These are phyloP conservation scores for Ciconia stormi DNA, from an alignment of 2,113 vertebrate genomes.

Conservation along the genomic window DNA sequence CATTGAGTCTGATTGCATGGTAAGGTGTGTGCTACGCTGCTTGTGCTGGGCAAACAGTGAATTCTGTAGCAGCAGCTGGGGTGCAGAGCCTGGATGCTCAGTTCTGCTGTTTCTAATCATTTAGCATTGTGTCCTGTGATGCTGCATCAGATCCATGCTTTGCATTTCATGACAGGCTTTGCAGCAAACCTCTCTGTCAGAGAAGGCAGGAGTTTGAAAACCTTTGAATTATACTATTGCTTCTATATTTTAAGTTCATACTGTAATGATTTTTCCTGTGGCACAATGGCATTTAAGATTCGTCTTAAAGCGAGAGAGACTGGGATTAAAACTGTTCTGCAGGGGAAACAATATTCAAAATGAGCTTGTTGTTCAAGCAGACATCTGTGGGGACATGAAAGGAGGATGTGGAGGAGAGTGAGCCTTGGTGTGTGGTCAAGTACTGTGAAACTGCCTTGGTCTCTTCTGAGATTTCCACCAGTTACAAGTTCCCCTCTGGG, in stretches of 20 bases:
- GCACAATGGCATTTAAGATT: not conserved
- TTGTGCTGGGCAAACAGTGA: not conserved
- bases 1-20: rapidly evolving
- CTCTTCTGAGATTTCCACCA: not conserved
- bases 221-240: not conserved
- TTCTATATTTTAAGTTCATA: not conserved
- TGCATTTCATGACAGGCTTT: not conserved
- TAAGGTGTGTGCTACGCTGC: not conserved
- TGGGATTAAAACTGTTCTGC: not conserved
- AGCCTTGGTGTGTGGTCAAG: not conserved
- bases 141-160: not conserved
- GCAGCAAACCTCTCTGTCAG: not conserved
- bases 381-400: not conserved
- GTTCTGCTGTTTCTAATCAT: not conserved
- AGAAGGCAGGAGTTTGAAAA: not conserved
- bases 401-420: not conserved
- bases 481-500: not conserved
- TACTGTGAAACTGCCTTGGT: not conserved
- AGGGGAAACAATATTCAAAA: not conserved
- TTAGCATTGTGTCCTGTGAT: not conserved
- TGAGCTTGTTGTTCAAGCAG: not conserved
- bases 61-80: not conserved
- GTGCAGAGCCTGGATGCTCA: not conserved
- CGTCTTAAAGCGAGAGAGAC: not conserved
- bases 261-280: not conserved